phyloP scores from a whole-genome alignment of 2,113 vertebrate species.

The Pedionomus torquatus region DNA sequence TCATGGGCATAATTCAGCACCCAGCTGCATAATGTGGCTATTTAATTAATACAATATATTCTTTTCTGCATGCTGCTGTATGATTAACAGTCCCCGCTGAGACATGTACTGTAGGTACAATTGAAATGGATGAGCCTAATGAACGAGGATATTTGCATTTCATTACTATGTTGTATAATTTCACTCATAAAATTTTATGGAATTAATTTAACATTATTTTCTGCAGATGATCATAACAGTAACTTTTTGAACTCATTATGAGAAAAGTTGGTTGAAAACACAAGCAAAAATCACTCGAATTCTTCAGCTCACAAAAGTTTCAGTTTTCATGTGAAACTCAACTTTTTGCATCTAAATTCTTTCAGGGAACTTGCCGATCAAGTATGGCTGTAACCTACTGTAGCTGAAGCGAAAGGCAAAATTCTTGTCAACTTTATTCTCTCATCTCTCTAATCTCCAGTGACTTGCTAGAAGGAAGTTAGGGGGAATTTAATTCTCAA shows the following conservation, averaged over 20 bases:
- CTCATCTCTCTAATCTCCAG: slow-evolving; percentile 7
- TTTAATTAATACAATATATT: slow-evolving; percentile 72
- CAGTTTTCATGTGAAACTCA: neutral
- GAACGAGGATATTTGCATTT: slow-evolving; percentile 73
- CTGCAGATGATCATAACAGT: slow-evolving; percentile 49
- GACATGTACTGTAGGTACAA: slow-evolving; percentile 61
- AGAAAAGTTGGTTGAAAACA: slow-evolving; percentile 23
- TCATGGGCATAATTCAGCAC: slow-evolving; percentile 58
- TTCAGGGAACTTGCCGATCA: neutral
- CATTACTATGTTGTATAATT: slow-evolving; percentile 69
- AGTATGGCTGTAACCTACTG: neutral
- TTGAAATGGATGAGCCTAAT: slow-evolving; percentile 71
- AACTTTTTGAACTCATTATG: neutral
- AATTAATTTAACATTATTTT: slow-evolving; percentile 68
- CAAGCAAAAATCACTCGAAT: neutral
- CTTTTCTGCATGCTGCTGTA: slow-evolving; percentile 52
- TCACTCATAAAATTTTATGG: slow-evolving; percentile 65
- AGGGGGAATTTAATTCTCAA: slow-evolving; percentile 31
- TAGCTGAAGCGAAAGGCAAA: neutral
- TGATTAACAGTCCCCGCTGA: slow-evolving; percentile 67
- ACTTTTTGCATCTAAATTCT: neutral
- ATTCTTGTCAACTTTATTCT: neutral
- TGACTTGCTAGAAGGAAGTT: neutral
- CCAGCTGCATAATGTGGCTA: slow-evolving; percentile 44
- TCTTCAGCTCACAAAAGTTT: neutral